Percentiles rank a stretch among this genome's conserved stretches.
These are phyloP conservation scores for Orchesellides sinensis DNA, from an alignment of 2,888 invertebrate species.

Conservation along the genomic window DNA sequence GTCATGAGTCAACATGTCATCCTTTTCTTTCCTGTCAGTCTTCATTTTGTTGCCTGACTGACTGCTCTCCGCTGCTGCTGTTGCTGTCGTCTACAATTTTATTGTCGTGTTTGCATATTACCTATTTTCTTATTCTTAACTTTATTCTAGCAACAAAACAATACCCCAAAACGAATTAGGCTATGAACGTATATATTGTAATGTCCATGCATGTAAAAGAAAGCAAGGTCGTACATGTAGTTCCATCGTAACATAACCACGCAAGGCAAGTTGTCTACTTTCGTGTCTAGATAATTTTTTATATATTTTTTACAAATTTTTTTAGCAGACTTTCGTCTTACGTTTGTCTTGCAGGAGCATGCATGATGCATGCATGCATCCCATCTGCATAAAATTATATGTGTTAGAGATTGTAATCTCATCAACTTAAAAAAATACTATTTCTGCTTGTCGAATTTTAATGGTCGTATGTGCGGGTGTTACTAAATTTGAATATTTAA, in stretches of 20 bases:
- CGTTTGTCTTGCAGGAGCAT: slow-evolving; percentile 38
- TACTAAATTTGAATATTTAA: slow-evolving; percentile 55
- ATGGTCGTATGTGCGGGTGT: slow-evolving; percentile 48
- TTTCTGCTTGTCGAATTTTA: background rate
- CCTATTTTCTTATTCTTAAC: background rate
- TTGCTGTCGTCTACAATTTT: background rate
- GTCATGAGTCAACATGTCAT: slow-evolving; percentile 64
- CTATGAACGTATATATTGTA: too few species aligned
- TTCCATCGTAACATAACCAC: slow-evolving; percentile 18
- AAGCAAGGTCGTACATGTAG: slow-evolving; percentile 48
- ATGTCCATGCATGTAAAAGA: slow-evolving; percentile 8
- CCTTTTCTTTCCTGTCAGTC: slow-evolving; percentile 54
- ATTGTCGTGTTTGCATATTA: background rate
- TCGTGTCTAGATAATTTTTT: slow-evolving; percentile 31
- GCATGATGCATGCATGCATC: slow-evolving; percentile 58
- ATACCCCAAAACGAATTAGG: too few species aligned
- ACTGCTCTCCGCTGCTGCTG: slow-evolving; percentile 11
- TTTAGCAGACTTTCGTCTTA: background rate
- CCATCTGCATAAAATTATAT: slow-evolving; percentile 60
- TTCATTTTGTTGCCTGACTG: slow-evolving; percentile 52
- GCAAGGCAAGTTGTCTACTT: slow-evolving; percentile 22
- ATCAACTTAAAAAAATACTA: background rate
- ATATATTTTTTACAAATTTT: background rate
- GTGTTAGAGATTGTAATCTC: background rate
- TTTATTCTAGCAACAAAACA: background rate